Evolutionary conservation across 2,888 invertebrate genomes (phyloP).

Genomic region (Ceratothoa steindachneri): DNA sequence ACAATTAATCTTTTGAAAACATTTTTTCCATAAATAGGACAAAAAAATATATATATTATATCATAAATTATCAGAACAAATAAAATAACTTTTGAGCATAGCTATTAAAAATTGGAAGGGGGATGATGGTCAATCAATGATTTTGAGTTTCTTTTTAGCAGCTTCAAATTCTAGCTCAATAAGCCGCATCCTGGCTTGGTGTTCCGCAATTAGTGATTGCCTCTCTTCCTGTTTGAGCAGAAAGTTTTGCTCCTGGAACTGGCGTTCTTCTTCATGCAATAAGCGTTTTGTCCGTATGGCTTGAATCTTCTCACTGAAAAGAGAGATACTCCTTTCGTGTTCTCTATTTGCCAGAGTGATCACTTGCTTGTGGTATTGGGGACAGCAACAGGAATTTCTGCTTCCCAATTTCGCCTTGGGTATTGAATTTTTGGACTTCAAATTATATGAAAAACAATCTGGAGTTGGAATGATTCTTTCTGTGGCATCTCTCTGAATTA

Average conservation of each 20-base stretch:
- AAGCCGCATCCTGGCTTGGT: not conserved
- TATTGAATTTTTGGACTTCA: not conserved
- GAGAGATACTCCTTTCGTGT: not conserved
- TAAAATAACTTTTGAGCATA: no score
- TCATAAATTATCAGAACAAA: no score
- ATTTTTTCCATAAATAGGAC: no score
- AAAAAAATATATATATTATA: no score
- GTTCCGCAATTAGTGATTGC: conserved; percentile 1
- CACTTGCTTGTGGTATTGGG: not conserved
- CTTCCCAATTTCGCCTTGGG: not conserved
- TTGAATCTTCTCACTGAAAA: not conserved
- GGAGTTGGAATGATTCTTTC: not conserved
- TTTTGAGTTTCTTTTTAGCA: not conserved
- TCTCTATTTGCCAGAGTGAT: not conserved
- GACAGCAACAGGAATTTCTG: not conserved
- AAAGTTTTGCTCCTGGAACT: not conserved
- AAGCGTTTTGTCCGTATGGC: not conserved
- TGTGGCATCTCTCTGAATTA: not conserved
- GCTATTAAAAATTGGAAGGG: no score
- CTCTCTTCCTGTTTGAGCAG: conserved; percentile 2
- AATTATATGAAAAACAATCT: not conserved
- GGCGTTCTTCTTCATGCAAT: not conserved
- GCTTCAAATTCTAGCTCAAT: not conserved
- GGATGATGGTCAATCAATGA: no score
- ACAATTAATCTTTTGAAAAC: no score